Evolutionary conservation across 37 sponge, comb jelly and placozoan genomes (phyloP), one percentile per base, ranked within the genome.

Genomic region (Lycopodina hypogea): DNA sequence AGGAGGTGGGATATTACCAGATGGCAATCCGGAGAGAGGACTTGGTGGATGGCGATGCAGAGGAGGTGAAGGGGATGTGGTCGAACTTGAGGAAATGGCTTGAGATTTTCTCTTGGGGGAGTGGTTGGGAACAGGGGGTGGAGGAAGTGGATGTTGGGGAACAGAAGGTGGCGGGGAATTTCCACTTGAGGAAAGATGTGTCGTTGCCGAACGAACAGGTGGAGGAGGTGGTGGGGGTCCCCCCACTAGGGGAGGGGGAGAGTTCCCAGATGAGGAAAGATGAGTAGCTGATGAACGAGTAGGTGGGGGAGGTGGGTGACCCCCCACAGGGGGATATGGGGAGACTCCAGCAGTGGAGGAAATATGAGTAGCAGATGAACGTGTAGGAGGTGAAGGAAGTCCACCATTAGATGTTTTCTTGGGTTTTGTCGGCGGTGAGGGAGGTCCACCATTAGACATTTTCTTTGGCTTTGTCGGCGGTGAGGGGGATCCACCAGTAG

Each of bases 11-110:
- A 45, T 24, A n/a, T n/a, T n/a, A n/a, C n/a, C n/a, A n/a, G n/a
- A n/a, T n/a, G n/a, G n/a, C n/a, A n/a, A 52, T 33, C n/a, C n/a
- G 14, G 69, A 53, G 7, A 32, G 36, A 53, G 24, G 11, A 61
- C 1, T 24, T 34, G 72, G 1, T 48, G 38, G 42, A 32, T 14
- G 42, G 9, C 36, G 65, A 48, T 22, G 62, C 36, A 62, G 66
- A 2, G 82, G 82, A 45, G 82, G 82, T 40, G 82, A 73, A 45
- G 74, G 65, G 67, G 55, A n/a, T 4, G 53, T 14, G 3, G 42
- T 28, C 38, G 68, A 76, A 40, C 36, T 1, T 48, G 37, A 14
- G 72, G 66, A 39, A 19, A 15, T 17, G 9, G 32, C 23, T 8
- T 35, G 42, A 24, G 38, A 61, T 33, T n/a, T 48, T 52, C 74